Evolutionary conservation across 2,113 vertebrate genomes (phyloP).

Genomic region (Rhadina sibilatrix): DNA sequence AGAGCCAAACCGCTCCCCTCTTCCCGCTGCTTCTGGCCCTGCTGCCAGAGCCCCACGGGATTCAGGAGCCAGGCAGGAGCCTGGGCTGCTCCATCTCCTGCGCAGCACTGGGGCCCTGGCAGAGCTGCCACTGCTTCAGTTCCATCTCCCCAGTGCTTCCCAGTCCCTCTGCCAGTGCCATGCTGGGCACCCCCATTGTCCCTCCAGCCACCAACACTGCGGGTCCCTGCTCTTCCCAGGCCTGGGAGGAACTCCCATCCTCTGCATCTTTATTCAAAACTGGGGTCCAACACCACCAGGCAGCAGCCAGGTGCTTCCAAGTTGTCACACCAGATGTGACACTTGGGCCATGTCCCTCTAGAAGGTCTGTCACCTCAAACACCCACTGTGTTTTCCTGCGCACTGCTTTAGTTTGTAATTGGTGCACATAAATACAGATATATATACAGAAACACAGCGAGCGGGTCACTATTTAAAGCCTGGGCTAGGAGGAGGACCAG

Average conservation of each 20-base stretch:
- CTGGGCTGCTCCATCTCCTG: background rate
- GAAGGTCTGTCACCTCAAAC: background rate
- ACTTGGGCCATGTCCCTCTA: background rate
- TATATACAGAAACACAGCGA: background rate
- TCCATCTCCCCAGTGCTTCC: background rate
- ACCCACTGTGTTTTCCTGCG: background rate
- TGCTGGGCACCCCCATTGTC: background rate
- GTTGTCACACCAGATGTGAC: background rate
- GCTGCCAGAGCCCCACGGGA: background rate
- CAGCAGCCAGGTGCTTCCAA: background rate
- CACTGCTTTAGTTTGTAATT: background rate
- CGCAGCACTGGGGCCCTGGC: rapidly evolving
- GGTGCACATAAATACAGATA: background rate
- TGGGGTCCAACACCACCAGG: background rate
- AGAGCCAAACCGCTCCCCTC: background rate
- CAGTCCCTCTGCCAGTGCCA: background rate
- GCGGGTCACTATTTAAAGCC: slow-evolving; percentile 29
- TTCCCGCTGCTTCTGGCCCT: background rate
- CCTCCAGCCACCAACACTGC: background rate
- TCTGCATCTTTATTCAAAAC: too few relatives aligned
- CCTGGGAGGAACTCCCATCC: background rate
- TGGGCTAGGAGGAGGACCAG: background rate
- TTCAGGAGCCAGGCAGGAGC: background rate
- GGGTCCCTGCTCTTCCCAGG: background rate
- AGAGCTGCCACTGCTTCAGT: background rate